Percentiles rank a stretch among this genome's conserved stretches.
phyloP scores from a whole-genome alignment of 2,113 vertebrate species.

The Rhinichthys klamathensis region DNA sequence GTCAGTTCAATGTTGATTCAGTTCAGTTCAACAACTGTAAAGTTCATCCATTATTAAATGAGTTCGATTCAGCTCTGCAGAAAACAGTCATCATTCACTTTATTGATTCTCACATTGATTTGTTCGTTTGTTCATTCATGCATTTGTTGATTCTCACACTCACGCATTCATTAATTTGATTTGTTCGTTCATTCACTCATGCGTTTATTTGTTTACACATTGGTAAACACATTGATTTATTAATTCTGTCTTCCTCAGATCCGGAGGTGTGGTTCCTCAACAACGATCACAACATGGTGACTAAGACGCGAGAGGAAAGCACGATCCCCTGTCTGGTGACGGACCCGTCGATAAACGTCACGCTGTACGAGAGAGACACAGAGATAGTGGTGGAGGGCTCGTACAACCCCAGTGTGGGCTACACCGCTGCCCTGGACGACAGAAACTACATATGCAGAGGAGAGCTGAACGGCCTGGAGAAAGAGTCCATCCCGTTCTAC shows the following conservation, averaged over 20 bases:
- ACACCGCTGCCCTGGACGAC: constrained; percentile 84
- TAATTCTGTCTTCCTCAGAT: constrained; percentile 72
- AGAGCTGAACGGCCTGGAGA: constrained; percentile 78
- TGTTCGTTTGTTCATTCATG: not conserved
- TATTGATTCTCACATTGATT: not conserved
- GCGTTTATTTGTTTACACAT: not conserved
- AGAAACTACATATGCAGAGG: constrained; percentile 87
- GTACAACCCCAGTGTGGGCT: constrained; percentile 88
- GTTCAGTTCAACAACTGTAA: no score
- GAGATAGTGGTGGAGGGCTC: constrained; percentile 71
- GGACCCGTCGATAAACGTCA: constrained; percentile 83
- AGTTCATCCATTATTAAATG: no score
- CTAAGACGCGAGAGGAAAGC: constrained; percentile 78
- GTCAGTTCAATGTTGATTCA: no score
- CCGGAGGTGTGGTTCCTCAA: constrained; percentile 84
- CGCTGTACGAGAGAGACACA: constrained; percentile 81
- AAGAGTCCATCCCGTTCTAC: constrained; percentile 81
- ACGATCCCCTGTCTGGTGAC: constrained; percentile 91
- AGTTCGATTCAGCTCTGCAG: no score
- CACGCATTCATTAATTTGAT: not conserved
- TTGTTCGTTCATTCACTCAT: not conserved
- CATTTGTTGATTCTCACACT: not conserved
- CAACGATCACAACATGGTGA: constrained; percentile 78
- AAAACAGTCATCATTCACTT: not conserved
- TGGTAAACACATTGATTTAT: not conserved